Evolutionary conservation across 2,888 invertebrate genomes (phyloP).

Genomic region (Aleiodes testaceus): DNA sequence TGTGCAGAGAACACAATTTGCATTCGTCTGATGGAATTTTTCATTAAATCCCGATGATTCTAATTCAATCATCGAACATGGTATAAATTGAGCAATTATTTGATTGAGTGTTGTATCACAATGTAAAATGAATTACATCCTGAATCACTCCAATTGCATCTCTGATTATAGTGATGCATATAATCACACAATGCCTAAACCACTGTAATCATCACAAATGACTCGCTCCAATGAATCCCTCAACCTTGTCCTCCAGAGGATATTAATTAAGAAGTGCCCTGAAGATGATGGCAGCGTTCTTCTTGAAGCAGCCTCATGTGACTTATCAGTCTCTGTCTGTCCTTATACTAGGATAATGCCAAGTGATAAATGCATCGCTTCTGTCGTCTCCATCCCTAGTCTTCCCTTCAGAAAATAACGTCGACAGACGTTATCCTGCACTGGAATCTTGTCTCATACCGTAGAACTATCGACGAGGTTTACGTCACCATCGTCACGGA

Average conservation of each 20-base stretch:
- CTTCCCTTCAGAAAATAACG: conserved; percentile 17
- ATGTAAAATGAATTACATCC: conserved; percentile 3
- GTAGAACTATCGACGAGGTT: conserved; percentile 10
- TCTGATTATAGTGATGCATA: neutral
- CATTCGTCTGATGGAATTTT: too few species aligned
- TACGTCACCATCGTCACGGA: neutral
- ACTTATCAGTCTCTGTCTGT: conserved; percentile 48
- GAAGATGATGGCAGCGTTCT: conserved; percentile 14
- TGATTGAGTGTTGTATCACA: neutral
- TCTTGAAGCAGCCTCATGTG: neutral
- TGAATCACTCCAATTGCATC: neutral
- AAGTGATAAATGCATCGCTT: conserved; percentile 48
- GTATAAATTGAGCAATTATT: too few species aligned
- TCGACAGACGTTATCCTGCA: conserved; percentile 41
- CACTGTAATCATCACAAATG: neutral
- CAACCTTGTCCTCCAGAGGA: conserved; percentile 45
- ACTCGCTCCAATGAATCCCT: neutral
- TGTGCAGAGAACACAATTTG: too few species aligned
- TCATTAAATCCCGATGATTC: too few species aligned
- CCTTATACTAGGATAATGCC: conserved; percentile 40
- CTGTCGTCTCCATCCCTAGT: conserved; percentile 2
- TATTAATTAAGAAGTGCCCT: conserved; percentile 51
- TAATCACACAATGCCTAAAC: neutral
- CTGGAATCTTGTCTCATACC: conserved; percentile 19
- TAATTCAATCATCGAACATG: too few species aligned